These are phyloP conservation scores for Loripinus fragilis DNA, from an alignment of 2,888 invertebrate genomes.

Conservation along the genomic window DNA sequence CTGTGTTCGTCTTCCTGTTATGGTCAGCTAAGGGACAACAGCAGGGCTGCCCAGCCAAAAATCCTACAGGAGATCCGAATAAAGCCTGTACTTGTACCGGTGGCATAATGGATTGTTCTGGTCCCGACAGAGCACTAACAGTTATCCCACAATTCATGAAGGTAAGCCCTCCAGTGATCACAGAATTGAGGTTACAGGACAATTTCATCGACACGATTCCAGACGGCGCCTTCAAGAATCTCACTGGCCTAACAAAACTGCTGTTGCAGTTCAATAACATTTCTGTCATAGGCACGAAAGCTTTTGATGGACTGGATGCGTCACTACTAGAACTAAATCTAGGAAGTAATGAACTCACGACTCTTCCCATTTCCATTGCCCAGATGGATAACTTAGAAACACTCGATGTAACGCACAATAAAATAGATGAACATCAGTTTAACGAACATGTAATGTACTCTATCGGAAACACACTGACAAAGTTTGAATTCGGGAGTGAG, in stretches of 20 bases:
- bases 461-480: slow-evolving; percentile 53
- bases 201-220: slow-evolving; percentile 46
- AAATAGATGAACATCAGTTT: slow-evolving; percentile 45
- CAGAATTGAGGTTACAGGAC: slow-evolving; percentile 40
- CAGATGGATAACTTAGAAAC: slow-evolving; percentile 27
- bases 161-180: not conserved
- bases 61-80: not conserved
- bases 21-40: not conserved
- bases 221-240: slow-evolving; percentile 35
- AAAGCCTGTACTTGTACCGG: slow-evolving; percentile 31
- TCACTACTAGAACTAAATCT: slow-evolving; percentile 42
- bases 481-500: slow-evolving; percentile 52
- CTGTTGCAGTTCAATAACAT: slow-evolving; percentile 42
- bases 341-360: slow-evolving; percentile 41
- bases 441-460: slow-evolving; percentile 50
- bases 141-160: slow-evolving; percentile 28
- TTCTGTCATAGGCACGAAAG: slow-evolving; percentile 8
- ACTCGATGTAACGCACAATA: slow-evolving; percentile 59
- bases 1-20: not conserved
- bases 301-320: slow-evolving; percentile 46
- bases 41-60: not conserved
- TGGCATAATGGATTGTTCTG: slow-evolving; percentile 42
- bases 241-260: slow-evolving; percentile 24
- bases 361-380: slow-evolving; percentile 46
- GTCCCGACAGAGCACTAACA: slow-evolving; percentile 21